These are phyloP conservation scores for Poeciliopsis paucimaculata DNA, from an alignment of 2,797 vertebrate species.

Conservation along the genomic window DNA sequence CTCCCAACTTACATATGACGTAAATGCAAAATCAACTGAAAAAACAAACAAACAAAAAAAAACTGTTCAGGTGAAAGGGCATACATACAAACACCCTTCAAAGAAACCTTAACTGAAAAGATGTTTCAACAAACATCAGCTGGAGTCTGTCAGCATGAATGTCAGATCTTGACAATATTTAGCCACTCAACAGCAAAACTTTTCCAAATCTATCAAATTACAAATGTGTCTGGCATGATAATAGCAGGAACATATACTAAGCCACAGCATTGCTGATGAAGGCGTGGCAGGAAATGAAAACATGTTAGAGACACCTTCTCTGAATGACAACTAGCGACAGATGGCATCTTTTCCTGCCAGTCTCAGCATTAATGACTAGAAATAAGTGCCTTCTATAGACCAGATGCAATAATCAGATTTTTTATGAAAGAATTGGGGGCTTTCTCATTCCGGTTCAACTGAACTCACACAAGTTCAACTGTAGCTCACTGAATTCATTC, in stretches of 20 bases:
- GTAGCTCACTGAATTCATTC: slow-evolving; percentile 20
- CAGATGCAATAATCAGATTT: slow-evolving; percentile 20
- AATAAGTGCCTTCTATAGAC: not conserved
- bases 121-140: not conserved
- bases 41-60: too few species aligned
- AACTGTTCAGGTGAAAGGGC: too few species aligned
- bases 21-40: too few species aligned
- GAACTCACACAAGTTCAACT: slow-evolving; percentile 22
- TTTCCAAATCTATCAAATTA: not conserved
- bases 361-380: not conserved
- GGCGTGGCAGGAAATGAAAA: not conserved
- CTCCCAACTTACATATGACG: too few species aligned
- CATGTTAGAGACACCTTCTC: not conserved
- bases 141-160: not conserved
- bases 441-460: slow-evolving; percentile 34
- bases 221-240: not conserved
- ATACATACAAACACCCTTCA: too few species aligned
- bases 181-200: not conserved
- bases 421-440: slow-evolving; percentile 20
- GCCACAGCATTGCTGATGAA: not conserved
- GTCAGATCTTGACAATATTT: not conserved
- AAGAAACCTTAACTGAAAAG: too few species aligned
- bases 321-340: not conserved
- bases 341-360: not conserved
- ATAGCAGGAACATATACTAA: not conserved